Evolutionary conservation across 23 tunicate genomes (phyloP), one percentile per base, ranked within the genome.

Genomic region (Clavelina lepadiformis): DNA sequence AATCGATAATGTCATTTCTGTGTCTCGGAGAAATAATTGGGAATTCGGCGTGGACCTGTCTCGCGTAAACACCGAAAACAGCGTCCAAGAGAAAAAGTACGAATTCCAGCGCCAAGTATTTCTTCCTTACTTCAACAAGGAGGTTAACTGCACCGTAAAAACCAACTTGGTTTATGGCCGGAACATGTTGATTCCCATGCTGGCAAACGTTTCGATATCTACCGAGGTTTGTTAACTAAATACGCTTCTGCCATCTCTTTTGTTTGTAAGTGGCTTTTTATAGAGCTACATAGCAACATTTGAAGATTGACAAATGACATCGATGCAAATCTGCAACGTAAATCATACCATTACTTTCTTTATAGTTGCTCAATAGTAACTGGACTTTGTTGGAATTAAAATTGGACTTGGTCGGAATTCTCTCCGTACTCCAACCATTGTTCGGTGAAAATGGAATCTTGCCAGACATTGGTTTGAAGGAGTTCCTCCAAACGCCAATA

Each of bases 361-460:
- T n/a, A n/a, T n/a, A 76, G 82, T 38, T 65, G 26, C 46, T 20
- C 27, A 64, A 25, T 11, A 54, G 31, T 20, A 76, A 65, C 56
- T 28, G 65, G 41, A 76, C 82, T n/a, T 33, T 76, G 24, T 7
- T 76, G 27, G 72, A 76, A 54, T 27, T 62, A 24, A 38, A 25
- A 19, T 15, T 65, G 2, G 82, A 76, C 34, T 54, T 76, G 28
- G 45, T 58, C 66, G 55, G 56, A 22, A 65, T 76, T 4, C 37
- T 65, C 31, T 69, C 82, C 1, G 61, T 76, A 54, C 51, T 76
- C 15, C 46, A 65, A 24, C 82, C 82, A 35, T 27, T 76, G 38
- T 36, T 76, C 34, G 82, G 82, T 21, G 51, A 65, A 29, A 26
- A 30, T 11, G 82, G 82, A 35, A 8, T 76, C 54, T 54, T 76